Percentiles rank a stretch among this genome's conserved stretches.
Conservation (phyloP, 37 sponge, comb jelly and placozoan genomes). For the Ephydatia muelleri region DNA sequence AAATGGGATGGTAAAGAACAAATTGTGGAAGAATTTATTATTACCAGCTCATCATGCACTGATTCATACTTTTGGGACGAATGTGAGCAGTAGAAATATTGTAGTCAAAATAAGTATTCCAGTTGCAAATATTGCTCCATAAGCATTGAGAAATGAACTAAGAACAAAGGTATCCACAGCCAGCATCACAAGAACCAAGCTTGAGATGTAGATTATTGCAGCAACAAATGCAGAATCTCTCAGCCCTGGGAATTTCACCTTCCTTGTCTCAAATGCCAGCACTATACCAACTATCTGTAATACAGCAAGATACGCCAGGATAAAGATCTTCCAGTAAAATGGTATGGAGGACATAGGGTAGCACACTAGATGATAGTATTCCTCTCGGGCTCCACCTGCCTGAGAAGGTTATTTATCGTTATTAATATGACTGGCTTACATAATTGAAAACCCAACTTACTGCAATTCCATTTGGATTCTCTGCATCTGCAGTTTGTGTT, state of each 20-base stretch:
- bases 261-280: slow-evolving; percentile 20
- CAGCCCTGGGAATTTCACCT: slow-evolving; percentile 4
- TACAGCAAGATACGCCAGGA: slow-evolving; percentile 7
- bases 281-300: slow-evolving; percentile 16
- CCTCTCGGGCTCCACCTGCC: neutral
- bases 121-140: slow-evolving; percentile 15
- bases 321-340: neutral
- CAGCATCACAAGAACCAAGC: slow-evolving; percentile 15
- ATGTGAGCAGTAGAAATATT: neutral
- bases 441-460: neutral
- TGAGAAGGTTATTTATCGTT: neutral
- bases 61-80: neutral
- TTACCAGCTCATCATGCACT: too few relatives aligned
- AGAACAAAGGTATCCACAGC: slow-evolving; percentile 11
- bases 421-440: too few relatives aligned
- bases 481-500: neutral
- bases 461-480: neutral
- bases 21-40: too few relatives aligned
- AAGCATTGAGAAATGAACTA: neutral
- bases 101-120: slow-evolving; percentile 9
- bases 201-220: slow-evolving; percentile 10
- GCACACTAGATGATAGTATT: neutral
- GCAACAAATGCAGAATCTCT: slow-evolving; percentile 18
- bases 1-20: neutral
- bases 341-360: neutral